Evolutionary conservation across 2,797 vertebrate genomes (phyloP).

Genomic region (Rhabdophis nuchalis): DNA sequence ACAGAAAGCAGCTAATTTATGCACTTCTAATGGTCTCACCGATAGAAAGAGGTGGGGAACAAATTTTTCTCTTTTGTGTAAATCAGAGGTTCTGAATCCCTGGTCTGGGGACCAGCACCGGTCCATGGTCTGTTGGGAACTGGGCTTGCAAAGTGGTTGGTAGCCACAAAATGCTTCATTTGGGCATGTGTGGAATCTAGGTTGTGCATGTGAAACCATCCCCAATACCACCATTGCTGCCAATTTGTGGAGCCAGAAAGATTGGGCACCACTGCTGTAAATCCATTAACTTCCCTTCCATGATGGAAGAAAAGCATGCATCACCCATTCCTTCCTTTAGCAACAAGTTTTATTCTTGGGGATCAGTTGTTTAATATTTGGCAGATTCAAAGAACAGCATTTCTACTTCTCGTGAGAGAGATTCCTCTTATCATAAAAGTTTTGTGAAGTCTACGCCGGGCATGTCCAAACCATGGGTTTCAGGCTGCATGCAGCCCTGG

Average conservation of each 20-base stretch:
- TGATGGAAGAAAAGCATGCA: not conserved
- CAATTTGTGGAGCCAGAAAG: no score
- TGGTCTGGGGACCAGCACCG: fast-evolving
- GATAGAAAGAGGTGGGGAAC: not conserved
- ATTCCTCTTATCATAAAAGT: not conserved
- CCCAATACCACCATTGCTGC: no score
- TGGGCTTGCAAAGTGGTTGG: no score
- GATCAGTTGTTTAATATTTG: not conserved
- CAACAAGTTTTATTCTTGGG: not conserved
- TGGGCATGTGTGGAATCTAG: no score
- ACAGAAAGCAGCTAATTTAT: not conserved
- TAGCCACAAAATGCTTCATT: no score
- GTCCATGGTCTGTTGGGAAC: no score
- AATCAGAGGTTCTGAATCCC: no score
- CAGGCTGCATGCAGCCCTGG: no score
- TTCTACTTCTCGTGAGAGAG: not conserved
- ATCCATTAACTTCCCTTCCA: not conserved
- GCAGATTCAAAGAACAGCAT: not conserved
- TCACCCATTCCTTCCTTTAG: not conserved
- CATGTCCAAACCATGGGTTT: no score
- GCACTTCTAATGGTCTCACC: not conserved
- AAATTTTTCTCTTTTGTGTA: not conserved
- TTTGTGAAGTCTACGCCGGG: not conserved
- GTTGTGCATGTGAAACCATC: no score
- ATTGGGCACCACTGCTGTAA: not conserved